Percentiles rank a stretch among this genome's conserved stretches.
phyloP scores from a whole-genome alignment of 1,140 invertebrate genomes.

The Drosophila ananassae region DNA sequence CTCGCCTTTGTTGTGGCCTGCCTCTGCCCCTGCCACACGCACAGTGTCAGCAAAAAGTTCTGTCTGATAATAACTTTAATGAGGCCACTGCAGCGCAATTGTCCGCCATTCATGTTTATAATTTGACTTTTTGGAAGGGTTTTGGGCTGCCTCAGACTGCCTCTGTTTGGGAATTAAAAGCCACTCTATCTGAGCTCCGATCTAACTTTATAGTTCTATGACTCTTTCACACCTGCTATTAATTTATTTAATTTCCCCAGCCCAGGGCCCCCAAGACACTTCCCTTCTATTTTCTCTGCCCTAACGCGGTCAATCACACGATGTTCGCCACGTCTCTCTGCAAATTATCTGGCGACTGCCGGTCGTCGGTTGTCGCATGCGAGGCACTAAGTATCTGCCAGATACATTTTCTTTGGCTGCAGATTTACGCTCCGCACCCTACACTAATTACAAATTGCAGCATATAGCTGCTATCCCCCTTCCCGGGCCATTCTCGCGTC shows the following conservation, averaged over 20 bases:
- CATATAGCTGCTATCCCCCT: constrained; percentile 32
- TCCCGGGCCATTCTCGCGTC: constrained; percentile 66
- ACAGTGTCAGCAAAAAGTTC: constrained; percentile 52
- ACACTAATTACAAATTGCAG: constrained; percentile 79
- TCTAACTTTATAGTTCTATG: too few relatives aligned
- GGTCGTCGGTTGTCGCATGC: constrained; percentile 41
- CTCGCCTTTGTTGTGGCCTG: constrained; percentile 25
- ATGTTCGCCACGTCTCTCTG: constrained; percentile 45
- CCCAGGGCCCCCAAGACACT: not conserved
- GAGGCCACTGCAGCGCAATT: constrained; percentile 24
- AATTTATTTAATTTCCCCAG: not conserved
- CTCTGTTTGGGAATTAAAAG: not conserved
- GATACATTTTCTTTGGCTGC: constrained; percentile 66
- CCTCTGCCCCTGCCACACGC: constrained; percentile 12
- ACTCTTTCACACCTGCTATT: too few relatives aligned
- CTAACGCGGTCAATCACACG: constrained; percentile 75
- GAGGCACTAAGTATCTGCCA: constrained; percentile 64
- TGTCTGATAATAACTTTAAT: constrained; percentile 46
- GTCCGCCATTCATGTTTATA: constrained; percentile 37
- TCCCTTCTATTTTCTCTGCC: constrained; percentile 12
- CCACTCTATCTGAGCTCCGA: too few relatives aligned
- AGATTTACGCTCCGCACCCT: constrained; percentile 70
- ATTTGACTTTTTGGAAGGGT: constrained; percentile 30
- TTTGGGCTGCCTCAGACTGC: constrained; percentile 6
- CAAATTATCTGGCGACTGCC: constrained; percentile 46